Percentiles rank a stretch among this genome's conserved stretches.
Conservation (phyloP, 2,797 vertebrate genomes). For the Chiloscyllium punctatum region DNA sequence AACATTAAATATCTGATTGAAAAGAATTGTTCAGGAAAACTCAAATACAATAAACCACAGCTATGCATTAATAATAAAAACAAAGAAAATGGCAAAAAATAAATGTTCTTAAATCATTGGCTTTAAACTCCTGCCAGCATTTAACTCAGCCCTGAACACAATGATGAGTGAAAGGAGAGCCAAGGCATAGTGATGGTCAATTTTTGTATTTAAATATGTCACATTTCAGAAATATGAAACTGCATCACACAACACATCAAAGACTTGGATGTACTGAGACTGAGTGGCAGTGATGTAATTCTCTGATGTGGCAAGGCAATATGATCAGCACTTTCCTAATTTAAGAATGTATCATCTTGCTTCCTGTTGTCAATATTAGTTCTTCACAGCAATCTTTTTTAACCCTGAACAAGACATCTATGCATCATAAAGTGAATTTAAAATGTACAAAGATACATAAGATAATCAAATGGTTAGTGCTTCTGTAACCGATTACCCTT, state of each 20-base stretch:
- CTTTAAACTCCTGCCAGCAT: constrained; percentile 26
- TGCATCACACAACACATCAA: neutral
- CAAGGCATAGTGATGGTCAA: neutral
- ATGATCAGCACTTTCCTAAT: neutral
- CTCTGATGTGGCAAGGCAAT: neutral
- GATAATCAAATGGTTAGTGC: neutral
- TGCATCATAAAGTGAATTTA: neutral
- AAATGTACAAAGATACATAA: neutral
- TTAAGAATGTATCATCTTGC: neutral
- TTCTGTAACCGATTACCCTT: neutral
- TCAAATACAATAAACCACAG: constrained; percentile 14
- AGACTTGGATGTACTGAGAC: neutral
- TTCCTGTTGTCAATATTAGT: neutral
- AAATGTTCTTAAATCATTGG: neutral
- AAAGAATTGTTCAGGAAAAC: neutral
- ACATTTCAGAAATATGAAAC: neutral
- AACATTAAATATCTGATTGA: constrained; percentile 6
- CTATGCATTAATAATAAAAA: constrained; percentile 7
- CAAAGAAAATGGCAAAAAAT: constrained; percentile 28
- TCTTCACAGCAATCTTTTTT: neutral
- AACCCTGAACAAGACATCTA: neutral
- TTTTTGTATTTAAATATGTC: neutral
- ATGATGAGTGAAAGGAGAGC: neutral
- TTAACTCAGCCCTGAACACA: constrained; percentile 16
- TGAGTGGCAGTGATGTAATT: neutral